phyloP scores from a whole-genome alignment of 2,113 vertebrate species.

The Isurus oxyrinchus region DNA sequence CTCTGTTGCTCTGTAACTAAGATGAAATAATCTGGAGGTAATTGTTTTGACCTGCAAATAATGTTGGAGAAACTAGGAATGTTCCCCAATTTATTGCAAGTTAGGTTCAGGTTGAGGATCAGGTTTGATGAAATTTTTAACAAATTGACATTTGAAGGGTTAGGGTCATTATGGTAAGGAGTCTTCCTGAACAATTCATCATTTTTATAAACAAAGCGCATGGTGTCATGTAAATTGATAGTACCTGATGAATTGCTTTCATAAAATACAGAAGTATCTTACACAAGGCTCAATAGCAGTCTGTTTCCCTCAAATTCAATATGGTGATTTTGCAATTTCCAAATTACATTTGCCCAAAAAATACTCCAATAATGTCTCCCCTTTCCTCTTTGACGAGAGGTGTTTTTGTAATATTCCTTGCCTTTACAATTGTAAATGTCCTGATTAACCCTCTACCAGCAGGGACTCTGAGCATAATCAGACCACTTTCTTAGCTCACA shows the following conservation, averaged over 20 bases:
- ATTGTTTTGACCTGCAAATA: background rate
- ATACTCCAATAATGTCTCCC: too few relatives aligned
- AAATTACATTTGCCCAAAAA: background rate
- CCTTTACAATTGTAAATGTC: background rate
- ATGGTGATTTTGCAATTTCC: background rate
- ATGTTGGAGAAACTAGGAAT: background rate
- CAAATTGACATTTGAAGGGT: background rate
- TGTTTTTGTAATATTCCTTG: background rate
- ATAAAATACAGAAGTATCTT: background rate
- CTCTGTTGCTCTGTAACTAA: background rate
- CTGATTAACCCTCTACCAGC: background rate
- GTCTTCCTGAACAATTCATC: background rate
- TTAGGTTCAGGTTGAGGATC: background rate
- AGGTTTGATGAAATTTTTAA: background rate
- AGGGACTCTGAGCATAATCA: background rate
- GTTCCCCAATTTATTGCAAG: background rate
- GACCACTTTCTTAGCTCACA: background rate
- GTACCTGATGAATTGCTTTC: background rate
- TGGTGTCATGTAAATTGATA: background rate
- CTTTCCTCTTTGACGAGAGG: too few relatives aligned
- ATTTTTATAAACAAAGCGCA: background rate
- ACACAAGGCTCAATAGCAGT: background rate
- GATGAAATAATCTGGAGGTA: background rate
- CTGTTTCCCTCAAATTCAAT: background rate
- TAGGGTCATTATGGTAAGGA: background rate